Base-by-base conservation (phyloP, 92 coral and sea anemone species). In the Phenganax marumi region DNA sequence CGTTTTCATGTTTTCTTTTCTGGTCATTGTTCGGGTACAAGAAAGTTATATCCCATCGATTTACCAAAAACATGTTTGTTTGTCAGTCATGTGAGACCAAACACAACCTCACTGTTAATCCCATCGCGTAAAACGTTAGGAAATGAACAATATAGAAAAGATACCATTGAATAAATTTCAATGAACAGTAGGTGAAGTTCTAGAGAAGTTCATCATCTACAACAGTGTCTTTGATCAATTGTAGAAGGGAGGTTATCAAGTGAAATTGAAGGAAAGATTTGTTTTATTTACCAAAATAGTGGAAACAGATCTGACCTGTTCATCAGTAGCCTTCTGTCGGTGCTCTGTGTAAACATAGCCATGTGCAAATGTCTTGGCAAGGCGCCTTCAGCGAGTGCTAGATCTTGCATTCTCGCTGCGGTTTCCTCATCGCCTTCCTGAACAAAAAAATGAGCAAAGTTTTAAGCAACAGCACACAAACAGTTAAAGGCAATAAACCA, bases 391-490 rank as follows among this genome's bases (percentile, higher is more conserved):
- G 98, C 98, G 10, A 95, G 89, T 18, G 98, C 95, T 10, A 95
- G 91, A 24, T 95, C 93, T 76, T 95, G 98, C 98, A 95, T 95
- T 71, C 89, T 95, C 12, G 98, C 97, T 0, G 98, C 93, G 64
- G 93, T 89, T 81, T 91, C 98, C 64, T 97, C 89, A 76, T 95
- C 96, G 21, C 98, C 98, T 84, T 95, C 98, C 98, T 95, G 54
- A 2, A 56, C 10, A 26, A 48, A 17, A 39, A 8, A 75, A 10
- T 12, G 19, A 24, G 22, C 12, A 9, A 51, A 54, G 63, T 19
- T 56, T 56, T 0, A 55, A 12, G 43, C 18, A 77, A 23, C n/a
- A 75, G 53, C 8, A 0, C 17, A 58, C 19, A 63, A 73, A 52
- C 9, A n/a, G 0, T 16, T 14, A 68, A 39, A 46, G 43, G 3